These are phyloP conservation scores for Holacanthus passer DNA, from an alignment of 2,113 vertebrate genomes.

Conservation along the genomic window DNA sequence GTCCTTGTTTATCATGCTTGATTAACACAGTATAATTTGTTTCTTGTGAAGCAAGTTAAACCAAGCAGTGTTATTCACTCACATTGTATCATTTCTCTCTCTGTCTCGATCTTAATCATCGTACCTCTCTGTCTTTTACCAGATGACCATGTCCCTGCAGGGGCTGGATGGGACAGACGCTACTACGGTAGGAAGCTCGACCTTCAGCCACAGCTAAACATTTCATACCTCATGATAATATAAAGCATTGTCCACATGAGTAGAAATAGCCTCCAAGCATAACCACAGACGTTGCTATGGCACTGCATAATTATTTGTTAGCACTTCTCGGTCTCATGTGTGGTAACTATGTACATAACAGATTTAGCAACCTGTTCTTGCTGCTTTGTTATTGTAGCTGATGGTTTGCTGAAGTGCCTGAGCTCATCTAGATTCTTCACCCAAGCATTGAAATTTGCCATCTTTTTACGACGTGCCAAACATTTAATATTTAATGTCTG, in stretches of 20 bases:
- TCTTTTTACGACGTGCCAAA: slow-evolving; percentile 4
- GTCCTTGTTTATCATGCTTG: not conserved
- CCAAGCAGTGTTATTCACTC: not conserved
- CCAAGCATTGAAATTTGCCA: not conserved
- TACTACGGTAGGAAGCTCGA: slow-evolving; percentile 66
- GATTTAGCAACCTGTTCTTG: slow-evolving; percentile 45
- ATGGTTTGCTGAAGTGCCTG: slow-evolving; percentile 26
- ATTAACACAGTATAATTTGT: not conserved
- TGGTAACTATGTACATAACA: slow-evolving; percentile 57
- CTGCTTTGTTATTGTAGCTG: slow-evolving; percentile 25
- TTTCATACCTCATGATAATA: slow-evolving; percentile 20
- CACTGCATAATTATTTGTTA: slow-evolving; percentile 54
- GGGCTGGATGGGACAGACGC: slow-evolving; percentile 66
- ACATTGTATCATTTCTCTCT: not conserved
- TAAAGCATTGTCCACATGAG: slow-evolving; percentile 17
- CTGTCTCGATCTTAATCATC: slow-evolving; percentile 11
- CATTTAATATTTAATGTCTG: slow-evolving; percentile 6
- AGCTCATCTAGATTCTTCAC: not conserved
- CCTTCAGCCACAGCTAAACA: slow-evolving; percentile 38
- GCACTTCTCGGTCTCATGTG: slow-evolving; percentile 55
- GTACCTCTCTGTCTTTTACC: slow-evolving; percentile 24
- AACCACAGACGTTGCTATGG: slow-evolving; percentile 63
- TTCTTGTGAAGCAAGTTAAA: not conserved
- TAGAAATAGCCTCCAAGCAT: slow-evolving; percentile 32
- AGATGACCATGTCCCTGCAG: slow-evolving; percentile 73